phyloP scores from a whole-genome alignment of 2,797 vertebrate species.

The Centroberyx gerrardi region DNA sequence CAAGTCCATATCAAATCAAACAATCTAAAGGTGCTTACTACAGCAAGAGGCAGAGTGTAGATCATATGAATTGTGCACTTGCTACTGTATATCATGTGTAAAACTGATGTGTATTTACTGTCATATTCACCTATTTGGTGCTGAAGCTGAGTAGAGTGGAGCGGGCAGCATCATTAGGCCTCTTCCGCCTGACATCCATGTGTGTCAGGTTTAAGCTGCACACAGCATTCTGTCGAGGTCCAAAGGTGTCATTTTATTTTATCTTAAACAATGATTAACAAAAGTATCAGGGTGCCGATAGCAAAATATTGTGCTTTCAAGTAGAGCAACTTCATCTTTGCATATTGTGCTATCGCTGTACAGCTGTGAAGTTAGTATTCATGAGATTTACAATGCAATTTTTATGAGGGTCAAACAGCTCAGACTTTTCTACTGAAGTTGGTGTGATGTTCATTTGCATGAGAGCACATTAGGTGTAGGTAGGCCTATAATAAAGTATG shows the following conservation, averaged over 20 bases:
- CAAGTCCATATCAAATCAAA: not conserved
- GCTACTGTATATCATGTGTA: no score
- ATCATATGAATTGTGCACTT: no score
- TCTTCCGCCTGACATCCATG: conserved; percentile 67
- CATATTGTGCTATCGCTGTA: not conserved
- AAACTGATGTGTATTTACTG: not conserved
- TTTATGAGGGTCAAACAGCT: not conserved
- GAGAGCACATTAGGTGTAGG: not conserved
- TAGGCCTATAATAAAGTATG: not conserved
- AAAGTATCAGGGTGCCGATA: not conserved
- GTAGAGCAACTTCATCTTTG: not conserved
- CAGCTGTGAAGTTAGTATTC: no score
- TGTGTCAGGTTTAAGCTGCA: conserved; percentile 52
- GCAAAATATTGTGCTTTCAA: not conserved
- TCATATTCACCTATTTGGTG: conserved; percentile 69
- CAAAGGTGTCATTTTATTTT: not conserved
- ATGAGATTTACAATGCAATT: not conserved
- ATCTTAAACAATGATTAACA: not conserved
- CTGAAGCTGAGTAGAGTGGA: conserved; percentile 50
- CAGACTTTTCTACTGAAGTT: conserved; percentile 44
- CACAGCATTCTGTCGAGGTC: conserved; percentile 42
- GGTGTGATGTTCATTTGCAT: not conserved
- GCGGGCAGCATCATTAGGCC: conserved; percentile 77
- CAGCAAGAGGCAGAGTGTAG: not conserved
- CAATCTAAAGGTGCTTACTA: not conserved